phyloP scores from a whole-genome alignment of 1,140 invertebrate genomes.

The Bemisia tabaci region DNA sequence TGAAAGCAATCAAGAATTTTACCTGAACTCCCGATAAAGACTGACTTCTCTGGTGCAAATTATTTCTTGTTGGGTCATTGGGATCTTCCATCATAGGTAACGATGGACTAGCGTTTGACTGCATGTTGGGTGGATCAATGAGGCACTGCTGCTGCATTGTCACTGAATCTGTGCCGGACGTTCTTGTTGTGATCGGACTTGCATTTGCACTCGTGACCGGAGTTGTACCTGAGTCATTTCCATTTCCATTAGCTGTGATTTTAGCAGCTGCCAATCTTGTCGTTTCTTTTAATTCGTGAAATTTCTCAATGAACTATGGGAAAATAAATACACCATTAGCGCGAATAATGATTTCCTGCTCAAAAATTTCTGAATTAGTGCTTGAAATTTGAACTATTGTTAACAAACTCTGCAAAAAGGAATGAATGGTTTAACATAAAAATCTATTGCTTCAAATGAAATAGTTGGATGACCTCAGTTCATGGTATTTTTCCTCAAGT shows the following conservation, averaged over 20 bases:
- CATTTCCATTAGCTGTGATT: constrained; percentile 51
- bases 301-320: constrained; percentile 90
- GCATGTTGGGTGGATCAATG: constrained; percentile 35
- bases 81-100: constrained; percentile 16
- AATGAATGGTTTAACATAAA: too few relatives aligned
- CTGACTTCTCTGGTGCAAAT: constrained; percentile 37
- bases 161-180: constrained; percentile 30
- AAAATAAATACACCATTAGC: too few relatives aligned
- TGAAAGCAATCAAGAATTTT: constrained; percentile 13
- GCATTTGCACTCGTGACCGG: constrained; percentile 73
- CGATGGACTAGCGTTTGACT: constrained; percentile 6
- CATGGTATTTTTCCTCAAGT: too few relatives aligned
- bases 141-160: constrained; percentile 23
- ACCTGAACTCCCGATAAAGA: constrained; percentile 38
- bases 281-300: constrained; percentile 95
- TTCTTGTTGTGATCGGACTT: constrained; percentile 58
- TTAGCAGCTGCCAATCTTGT: constrained; percentile 55
- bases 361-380: too few relatives aligned
- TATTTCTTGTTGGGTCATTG: constrained; percentile 20
- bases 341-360: too few relatives aligned
- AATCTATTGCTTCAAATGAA: too few relatives aligned
- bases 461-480: too few relatives aligned
- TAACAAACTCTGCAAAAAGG: too few relatives aligned
- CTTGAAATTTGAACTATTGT: too few relatives aligned
- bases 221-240: constrained; percentile 12